Conservation (phyloP, 2,888 invertebrate species). For the Macroteleia sp. region DNA sequence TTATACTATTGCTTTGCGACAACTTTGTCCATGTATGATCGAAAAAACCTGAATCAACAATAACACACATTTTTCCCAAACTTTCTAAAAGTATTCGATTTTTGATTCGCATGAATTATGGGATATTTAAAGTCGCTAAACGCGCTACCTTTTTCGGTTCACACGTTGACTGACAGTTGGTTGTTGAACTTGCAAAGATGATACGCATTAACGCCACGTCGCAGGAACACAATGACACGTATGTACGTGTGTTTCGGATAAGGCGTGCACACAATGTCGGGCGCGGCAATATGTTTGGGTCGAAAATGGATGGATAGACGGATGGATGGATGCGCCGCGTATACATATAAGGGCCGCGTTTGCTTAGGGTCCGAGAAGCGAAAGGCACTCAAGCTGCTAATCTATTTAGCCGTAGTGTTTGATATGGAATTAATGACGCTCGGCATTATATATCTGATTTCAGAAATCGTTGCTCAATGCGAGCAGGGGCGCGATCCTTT, state of each 20-base stretch:
- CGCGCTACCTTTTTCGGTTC: constrained; percentile 41
- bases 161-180: constrained; percentile 72
- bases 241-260: constrained; percentile 56
- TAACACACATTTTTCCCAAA: too few relatives aligned
- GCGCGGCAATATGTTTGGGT: constrained; percentile 74
- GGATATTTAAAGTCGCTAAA: constrained; percentile 15
- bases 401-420: constrained; percentile 83
- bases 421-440: constrained; percentile 83
- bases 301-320: constrained; percentile 66
- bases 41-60: too few relatives aligned
- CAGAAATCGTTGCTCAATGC: constrained; percentile 41
- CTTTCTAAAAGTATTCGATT: too few relatives aligned
- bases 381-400: constrained; percentile 82
- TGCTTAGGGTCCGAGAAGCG: constrained; percentile 63
- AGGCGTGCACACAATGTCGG: constrained; percentile 66
- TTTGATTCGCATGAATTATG: constrained; percentile 20
- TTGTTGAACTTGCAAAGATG: constrained; percentile 70
- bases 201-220: constrained; percentile 80
- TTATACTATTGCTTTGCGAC: too few relatives aligned
- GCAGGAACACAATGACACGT: constrained; percentile 57
- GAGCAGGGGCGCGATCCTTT: constrained; percentile 27
- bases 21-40: too few relatives aligned
- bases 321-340: constrained; percentile 30
- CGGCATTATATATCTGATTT: constrained; percentile 70
- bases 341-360: constrained; percentile 53